Evolutionary conservation across 2,888 invertebrate species (phyloP), one percentile per base, ranked within the genome.

Genomic region (Caenorhabditis afra): DNA sequence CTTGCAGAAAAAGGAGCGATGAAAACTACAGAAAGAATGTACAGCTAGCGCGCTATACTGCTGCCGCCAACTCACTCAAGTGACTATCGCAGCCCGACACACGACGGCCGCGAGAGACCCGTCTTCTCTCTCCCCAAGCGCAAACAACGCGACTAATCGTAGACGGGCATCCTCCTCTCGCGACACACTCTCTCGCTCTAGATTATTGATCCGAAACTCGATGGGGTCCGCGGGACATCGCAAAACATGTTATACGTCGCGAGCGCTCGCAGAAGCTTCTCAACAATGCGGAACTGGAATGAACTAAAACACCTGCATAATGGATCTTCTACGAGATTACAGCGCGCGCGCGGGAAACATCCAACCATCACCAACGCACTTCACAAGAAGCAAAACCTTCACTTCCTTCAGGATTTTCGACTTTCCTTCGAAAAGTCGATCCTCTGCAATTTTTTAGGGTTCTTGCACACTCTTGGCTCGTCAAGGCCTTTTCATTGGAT

Each of bases 1-100:
- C 59, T 58, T 68, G 58, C 23, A 45, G 61, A 61, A 71, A 67
- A 71, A 47, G 62, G 39, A 41, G 18, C 37, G 66, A 50, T 39
- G 53, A 71, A 71, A 71, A 71, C 71, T 55, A 47, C 53, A 61
- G 62, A 73, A 71, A 57, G 64, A 73, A 73, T 73, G 73, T 65
- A 65, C 50, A 65, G 62, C 55, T 11, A 35, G 50, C 29, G 37
- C 41, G 39, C 57, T 59, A 59, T 47, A 49, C 22, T 57, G 55
- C 66, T 55, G 76, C 67, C 47, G 61, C 39, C 75, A 67, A 62
- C 52, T 68, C 75, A 50, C 79, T 82, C 79, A 82, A 82, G 70
- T 82, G 79, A 82, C 82, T 77, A 81, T 77, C 76, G 76, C 67
- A 45, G 64, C 71, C 53, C 58, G 49, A 18, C 58, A 20, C 41